Conservation (phyloP, 2,797 vertebrate genomes). For the Dallia pectoralis region DNA sequence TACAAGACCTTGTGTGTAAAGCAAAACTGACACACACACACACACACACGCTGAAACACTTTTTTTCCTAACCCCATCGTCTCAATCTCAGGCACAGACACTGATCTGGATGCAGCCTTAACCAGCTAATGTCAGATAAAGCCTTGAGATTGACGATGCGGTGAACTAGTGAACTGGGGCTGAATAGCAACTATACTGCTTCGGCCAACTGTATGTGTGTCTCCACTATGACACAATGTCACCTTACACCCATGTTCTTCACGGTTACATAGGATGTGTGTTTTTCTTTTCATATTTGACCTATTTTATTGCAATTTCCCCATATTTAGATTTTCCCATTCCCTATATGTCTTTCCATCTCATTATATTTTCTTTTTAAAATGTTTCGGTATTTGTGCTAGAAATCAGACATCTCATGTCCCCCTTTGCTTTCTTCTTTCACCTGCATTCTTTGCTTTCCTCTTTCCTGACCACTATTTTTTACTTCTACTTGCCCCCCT, state of each 20-base stretch:
- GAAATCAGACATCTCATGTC: neutral
- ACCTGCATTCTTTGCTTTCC: too few species aligned
- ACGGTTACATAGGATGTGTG: neutral
- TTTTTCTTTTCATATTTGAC: neutral
- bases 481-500: neutral
- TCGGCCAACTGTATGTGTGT: too few species aligned
- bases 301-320: neutral
- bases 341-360: neutral
- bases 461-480: neutral
- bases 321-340: neutral
- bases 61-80: neutral
- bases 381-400: neutral
- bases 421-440: too few species aligned
- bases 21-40: slow-evolving; percentile 4
- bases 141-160: neutral
- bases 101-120: neutral
- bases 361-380: neutral
- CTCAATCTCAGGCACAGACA: neutral
- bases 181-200: neutral
- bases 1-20: too few species aligned
- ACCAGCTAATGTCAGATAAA: neutral
- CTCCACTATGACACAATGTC: slow-evolving; percentile 7
- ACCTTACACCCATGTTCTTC: neutral
- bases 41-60: neutral
- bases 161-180: neutral